These are phyloP conservation scores for Ips nitidus DNA, from an alignment of 1,140 invertebrate species.

Conservation along the genomic window DNA sequence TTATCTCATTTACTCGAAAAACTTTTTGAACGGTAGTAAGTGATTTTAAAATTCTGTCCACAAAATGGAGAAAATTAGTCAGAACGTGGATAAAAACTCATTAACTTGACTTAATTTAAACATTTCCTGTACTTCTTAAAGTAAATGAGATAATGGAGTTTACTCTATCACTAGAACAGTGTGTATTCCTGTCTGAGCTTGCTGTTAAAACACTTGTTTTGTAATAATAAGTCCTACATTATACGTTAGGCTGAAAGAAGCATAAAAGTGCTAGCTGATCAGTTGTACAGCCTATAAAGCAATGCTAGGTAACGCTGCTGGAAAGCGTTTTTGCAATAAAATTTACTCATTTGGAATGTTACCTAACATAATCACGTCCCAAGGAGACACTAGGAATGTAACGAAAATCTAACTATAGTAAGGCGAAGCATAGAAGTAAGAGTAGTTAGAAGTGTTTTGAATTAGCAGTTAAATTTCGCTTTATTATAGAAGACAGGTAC, in stretches of 20 bases:
- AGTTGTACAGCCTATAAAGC: constrained; percentile 1
- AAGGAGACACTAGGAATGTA: constrained; percentile 8
- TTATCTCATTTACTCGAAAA: too few relatives aligned
- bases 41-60: too few relatives aligned
- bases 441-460: not conserved
- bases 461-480: not conserved
- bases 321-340: constrained; percentile 18
- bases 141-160: too few relatives aligned
- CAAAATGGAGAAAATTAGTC: too few relatives aligned
- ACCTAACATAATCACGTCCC: constrained; percentile 6
- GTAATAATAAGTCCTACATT: too few relatives aligned
- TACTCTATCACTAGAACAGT: too few relatives aligned
- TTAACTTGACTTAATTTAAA: too few relatives aligned
- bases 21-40: too few relatives aligned
- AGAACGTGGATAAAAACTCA: too few relatives aligned
- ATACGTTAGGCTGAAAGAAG: not conserved
- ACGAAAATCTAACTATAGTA: constrained; percentile 2
- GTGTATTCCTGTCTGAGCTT: too few relatives aligned
- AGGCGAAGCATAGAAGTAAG: not conserved
- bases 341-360: constrained; percentile 8
- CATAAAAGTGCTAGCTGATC: constrained; percentile 1
- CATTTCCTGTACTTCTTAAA: too few relatives aligned
- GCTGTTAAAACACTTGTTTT: too few relatives aligned
- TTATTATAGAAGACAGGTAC: not conserved
- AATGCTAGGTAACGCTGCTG: constrained; percentile 32